phyloP scores from a whole-genome alignment of 2,888 invertebrate species.

The Lepidonotus clava region DNA sequence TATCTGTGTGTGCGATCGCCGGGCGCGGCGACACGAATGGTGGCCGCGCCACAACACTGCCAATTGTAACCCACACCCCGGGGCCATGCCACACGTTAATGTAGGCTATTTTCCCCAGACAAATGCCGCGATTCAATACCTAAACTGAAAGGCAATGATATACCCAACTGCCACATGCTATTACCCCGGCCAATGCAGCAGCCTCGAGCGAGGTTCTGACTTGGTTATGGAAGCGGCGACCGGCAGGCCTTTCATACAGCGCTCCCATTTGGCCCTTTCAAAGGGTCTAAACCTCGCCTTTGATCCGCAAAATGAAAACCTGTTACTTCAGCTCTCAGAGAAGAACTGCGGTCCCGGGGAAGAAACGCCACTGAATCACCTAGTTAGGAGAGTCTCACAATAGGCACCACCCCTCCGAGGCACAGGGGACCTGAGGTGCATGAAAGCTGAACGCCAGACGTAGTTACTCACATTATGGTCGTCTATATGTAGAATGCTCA shows the following conservation, averaged over 20 bases:
- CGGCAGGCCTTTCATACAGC: not conserved
- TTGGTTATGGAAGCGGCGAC: not conserved
- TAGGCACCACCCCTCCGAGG: not conserved
- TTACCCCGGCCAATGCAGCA: not conserved
- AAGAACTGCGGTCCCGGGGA: not conserved
- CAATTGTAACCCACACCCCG: slow-evolving; percentile 22
- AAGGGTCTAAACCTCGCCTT: not conserved
- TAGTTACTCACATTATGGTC: slow-evolving; percentile 1
- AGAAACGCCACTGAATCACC: not conserved
- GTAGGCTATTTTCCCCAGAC: slow-evolving; percentile 20
- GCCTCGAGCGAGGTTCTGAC: slow-evolving; percentile 5
- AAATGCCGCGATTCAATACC: slow-evolving; percentile 31
- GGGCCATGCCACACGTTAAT: slow-evolving; percentile 32
- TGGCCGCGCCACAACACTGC: slow-evolving; percentile 1
- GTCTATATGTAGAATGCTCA: too few relatives aligned
- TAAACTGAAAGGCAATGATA: slow-evolving; percentile 44
- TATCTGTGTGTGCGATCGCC: not conserved
- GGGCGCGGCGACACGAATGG: not conserved
- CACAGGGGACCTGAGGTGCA: not conserved
- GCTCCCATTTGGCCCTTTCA: not conserved
- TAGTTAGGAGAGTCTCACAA: not conserved
- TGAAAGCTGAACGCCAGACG: not conserved
- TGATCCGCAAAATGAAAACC: slow-evolving; percentile 33
- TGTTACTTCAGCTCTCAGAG: slow-evolving; percentile 1
- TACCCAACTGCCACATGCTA: slow-evolving; percentile 46